Evolutionary conservation across 2,888 invertebrate species (phyloP), one percentile per base, ranked within the genome.

Genomic region (Nipponacmea schrenckii): DNA sequence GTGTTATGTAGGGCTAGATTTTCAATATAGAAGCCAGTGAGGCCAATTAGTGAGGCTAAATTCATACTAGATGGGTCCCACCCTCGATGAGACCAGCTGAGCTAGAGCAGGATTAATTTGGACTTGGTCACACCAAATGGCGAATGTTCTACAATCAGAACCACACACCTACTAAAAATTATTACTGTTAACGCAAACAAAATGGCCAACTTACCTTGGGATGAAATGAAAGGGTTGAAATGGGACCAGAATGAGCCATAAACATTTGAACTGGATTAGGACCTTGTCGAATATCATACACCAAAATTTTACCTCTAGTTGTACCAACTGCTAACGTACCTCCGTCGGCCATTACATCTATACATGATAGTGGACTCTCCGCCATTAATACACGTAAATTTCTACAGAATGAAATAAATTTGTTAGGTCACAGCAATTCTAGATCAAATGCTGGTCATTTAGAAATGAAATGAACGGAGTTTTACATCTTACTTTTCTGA

Each of bases 311-410:
- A 14, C 89, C 89, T 31, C 86, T 74, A 27, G 85, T 85, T 0
- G 88, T 85, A 17, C 89, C 89, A n/a, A 87, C 85, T 4, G 84
- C 88, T 15, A 89, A 76, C 0, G 86, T 87, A 17, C 79, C 76
- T 12, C 89, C 89, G 79, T 89, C 87, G 27, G 75, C 71, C 77
- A 83, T 80, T 50, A 88, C 81, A 73, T 87, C 87, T 17, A 89
- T 79, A 12, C 85, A 84, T 3, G 87, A 88, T 50, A 89, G 76
- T 1, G 88, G 88, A 65, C 81, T 83, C 45, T 88, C 87, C 1
- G 84, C 81, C 14, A 68, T 79, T 70, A 86, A 81, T 14, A 83
- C 81, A 71, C 84, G 84, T 15, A 87, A 81, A 48, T 80, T 76
- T 24, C 87, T 87, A 75, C 12, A 74, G 62, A 56, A 50, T 45